Base-by-base conservation (phyloP, 1,140 invertebrate species). In the Trialeurodes vaporariorum region DNA sequence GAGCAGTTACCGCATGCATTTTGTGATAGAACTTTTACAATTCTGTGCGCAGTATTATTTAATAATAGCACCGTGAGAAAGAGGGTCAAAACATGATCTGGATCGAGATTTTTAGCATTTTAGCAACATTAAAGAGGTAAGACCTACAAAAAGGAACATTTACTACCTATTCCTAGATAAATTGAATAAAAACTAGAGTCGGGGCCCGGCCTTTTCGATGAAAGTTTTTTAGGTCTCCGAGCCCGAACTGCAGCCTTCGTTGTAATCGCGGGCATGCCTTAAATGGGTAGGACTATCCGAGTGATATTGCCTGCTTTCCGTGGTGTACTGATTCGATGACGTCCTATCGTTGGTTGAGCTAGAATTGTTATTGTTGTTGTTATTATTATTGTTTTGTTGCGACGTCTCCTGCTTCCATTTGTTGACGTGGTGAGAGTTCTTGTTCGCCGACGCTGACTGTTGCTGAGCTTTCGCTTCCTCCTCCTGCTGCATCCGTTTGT, bases 401-500 rank as follows among this genome's bases (percentile, higher is more conserved):
- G 24, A 83, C 5, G 83, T 85, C 73, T 85, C 85, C 69, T 88
- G 85, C 69, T 88, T 87, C 83, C 85, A 86, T 72, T 86, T 86
- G 73, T 79, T 84, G 12, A 84, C 80, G 74, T 85, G 84, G 69
- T 87, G 85, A 1, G 85, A 84, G 73, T 87, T 89, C 60, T 76
- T 77, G 65, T 75, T 73, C 63, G 71, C 82, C n/a, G n/a, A n/a
- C n/a, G n/a, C n/a, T 81, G 73, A 85, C 83, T 70, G 79, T 77
- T 74, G 72, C 75, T 80, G 72, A 25, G 86, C 85, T 74, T 87
- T 91, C 11, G 85, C 88, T 74, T 93, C 92, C 75, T 95, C 94
- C 76, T 97, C 94, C 75, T 94, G 91, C 78, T 96, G 93, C 87
- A 94, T 92, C 65, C 95, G 81, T 83, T 98, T 98, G 82, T 98